Conservation (phyloP, 2,797 vertebrate genomes). For the Galaxias olidus region DNA sequence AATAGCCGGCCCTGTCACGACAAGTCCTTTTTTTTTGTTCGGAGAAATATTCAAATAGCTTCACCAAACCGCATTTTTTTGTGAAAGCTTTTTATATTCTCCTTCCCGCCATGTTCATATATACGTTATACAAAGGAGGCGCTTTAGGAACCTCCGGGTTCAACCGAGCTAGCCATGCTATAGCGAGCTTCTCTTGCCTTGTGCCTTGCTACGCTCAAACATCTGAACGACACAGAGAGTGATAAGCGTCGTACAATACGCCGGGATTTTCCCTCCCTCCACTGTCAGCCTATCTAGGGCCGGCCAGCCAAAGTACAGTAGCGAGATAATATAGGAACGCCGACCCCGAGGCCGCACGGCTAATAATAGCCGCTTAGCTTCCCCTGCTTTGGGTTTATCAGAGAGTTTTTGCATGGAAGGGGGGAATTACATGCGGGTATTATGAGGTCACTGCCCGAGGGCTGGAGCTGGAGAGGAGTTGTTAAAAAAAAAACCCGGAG, state of each 20-base stretch:
- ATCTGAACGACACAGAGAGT: conserved; percentile 62
- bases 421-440: conserved; percentile 37
- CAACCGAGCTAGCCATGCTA: neutral
- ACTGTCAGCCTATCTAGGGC: conserved; percentile 63
- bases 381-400: conserved; percentile 56
- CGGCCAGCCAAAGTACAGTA: conserved; percentile 64
- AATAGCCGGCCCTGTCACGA: too few relatives aligned
- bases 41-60: too few relatives aligned
- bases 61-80: too few relatives aligned
- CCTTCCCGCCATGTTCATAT: too few relatives aligned
- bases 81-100: too few relatives aligned
- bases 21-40: neutral
- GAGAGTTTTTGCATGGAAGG: conserved; percentile 52
- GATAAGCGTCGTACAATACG: conserved; percentile 68
- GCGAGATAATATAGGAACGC: conserved; percentile 72
- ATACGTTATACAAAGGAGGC: too few relatives aligned
- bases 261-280: conserved; percentile 70
- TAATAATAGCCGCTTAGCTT: conserved; percentile 70
- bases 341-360: conserved; percentile 57
- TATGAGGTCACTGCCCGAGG: conserved; percentile 42
- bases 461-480: conserved; percentile 37
- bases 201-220: conserved; percentile 43
- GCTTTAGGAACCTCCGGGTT: too few relatives aligned
- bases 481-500: conserved; percentile 37
- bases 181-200: neutral